Percentiles rank a stretch among this genome's conserved stretches.
These are phyloP conservation scores for Paguma larvata DNA, from an alignment of 2,797 vertebrate genomes.

Conservation along the genomic window DNA sequence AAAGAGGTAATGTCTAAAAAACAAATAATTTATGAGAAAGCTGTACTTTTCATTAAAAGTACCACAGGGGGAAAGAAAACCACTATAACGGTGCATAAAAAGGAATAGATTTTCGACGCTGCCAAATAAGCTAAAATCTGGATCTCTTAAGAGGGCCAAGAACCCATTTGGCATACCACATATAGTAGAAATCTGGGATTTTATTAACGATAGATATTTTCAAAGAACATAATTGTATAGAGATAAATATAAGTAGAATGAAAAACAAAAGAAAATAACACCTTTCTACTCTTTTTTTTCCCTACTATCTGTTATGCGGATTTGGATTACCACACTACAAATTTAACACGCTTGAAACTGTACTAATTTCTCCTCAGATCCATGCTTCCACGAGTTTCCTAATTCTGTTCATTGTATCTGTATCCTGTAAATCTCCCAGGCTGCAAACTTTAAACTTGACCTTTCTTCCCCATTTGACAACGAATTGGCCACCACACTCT, in stretches of 20 bases:
- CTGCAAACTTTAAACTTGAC: background rate
- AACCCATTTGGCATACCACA: background rate
- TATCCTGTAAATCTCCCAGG: background rate
- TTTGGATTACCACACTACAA: background rate
- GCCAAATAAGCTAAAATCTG: background rate
- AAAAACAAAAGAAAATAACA: background rate
- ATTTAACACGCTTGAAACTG: background rate
- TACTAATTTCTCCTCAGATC: background rate
- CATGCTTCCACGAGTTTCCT: background rate
- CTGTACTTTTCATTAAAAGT: background rate
- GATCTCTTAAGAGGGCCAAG: background rate
- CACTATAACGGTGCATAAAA: background rate
- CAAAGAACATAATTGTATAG: background rate
- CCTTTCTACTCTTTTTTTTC: background rate
- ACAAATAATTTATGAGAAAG: slow-evolving; percentile 25
- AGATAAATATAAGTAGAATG: background rate
- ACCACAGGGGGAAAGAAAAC: background rate
- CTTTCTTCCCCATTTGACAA: background rate
- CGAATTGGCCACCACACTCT: background rate
- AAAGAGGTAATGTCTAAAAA: slow-evolving; percentile 33
- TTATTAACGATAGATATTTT: slow-evolving; percentile 44
- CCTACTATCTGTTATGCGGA: background rate
- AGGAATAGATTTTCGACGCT: background rate
- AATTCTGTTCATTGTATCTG: background rate
- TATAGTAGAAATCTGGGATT: background rate